Evolutionary conservation across 2,113 vertebrate species (phyloP).

Genomic region (Gobiocypris rarus): DNA sequence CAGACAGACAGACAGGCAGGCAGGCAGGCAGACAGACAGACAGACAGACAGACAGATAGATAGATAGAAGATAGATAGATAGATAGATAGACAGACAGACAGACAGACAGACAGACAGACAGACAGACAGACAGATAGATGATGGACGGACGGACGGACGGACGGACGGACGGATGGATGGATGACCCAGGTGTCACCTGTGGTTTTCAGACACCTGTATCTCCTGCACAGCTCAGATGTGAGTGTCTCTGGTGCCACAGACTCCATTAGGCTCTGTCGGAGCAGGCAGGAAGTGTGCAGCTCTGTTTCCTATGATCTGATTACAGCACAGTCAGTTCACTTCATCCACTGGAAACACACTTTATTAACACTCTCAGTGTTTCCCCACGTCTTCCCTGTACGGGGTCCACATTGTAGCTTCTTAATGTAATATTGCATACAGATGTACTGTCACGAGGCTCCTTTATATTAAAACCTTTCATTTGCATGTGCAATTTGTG

Average conservation of each 20-base stretch:
- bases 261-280: slow-evolving; percentile 39
- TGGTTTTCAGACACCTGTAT: neutral
- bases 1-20: too few relatives aligned
- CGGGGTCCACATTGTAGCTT: neutral
- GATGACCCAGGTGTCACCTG: too few relatives aligned
- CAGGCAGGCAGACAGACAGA: too few relatives aligned
- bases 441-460: slow-evolving; percentile 10
- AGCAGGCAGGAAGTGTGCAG: slow-evolving; percentile 36
- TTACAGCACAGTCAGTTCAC: slow-evolving; percentile 33
- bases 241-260: neutral
- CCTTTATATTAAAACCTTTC: too few relatives aligned
- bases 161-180: too few relatives aligned
- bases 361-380: slow-evolving; percentile 22
- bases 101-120: too few relatives aligned
- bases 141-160: too few relatives aligned
- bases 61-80: too few relatives aligned
- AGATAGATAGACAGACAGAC: too few relatives aligned
- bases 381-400: neutral
- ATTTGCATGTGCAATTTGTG: too few relatives aligned
- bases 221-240: neutral
- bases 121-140: too few relatives aligned
- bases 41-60: too few relatives aligned
- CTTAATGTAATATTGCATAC: neutral
- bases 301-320: slow-evolving; percentile 34
- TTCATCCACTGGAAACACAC: slow-evolving; percentile 31